phyloP scores from a whole-genome alignment of 2,797 vertebrate genomes.

The Acipenser ruthenus region DNA sequence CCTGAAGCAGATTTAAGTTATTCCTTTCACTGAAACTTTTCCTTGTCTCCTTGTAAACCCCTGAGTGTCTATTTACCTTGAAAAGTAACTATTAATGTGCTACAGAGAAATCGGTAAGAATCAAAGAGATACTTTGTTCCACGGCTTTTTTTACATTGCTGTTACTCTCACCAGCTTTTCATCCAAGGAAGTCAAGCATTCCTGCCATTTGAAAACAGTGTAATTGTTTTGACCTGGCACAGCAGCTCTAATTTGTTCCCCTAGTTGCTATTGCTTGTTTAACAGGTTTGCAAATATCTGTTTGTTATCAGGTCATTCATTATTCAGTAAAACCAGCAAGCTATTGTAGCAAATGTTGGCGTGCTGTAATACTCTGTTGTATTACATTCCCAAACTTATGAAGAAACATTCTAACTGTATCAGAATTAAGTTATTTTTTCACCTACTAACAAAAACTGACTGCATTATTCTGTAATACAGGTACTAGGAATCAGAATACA shows the following conservation, averaged over 20 bases:
- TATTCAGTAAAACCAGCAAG: conserved; percentile 9
- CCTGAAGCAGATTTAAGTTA: conserved; percentile 35
- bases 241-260: conserved; percentile 12
- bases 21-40: conserved; percentile 47
- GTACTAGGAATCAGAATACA: no score
- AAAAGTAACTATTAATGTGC: conserved; percentile 14
- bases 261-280: conserved; percentile 12
- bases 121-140: neutral
- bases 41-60: conserved; percentile 26
- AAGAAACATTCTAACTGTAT: no score
- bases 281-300: conserved; percentile 16
- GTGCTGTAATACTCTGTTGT: neutral
- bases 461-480: no score
- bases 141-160: conserved; percentile 22
- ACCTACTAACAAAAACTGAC: no score
- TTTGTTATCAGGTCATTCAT: conserved; percentile 15
- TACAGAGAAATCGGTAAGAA: neutral
- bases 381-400: neutral
- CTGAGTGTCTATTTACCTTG: conserved; percentile 27
- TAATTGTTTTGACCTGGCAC: conserved; percentile 15
- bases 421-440: no score
- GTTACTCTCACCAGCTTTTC: conserved; percentile 1
- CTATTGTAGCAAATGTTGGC: conserved; percentile 3
- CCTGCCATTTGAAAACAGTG: conserved; percentile 14
- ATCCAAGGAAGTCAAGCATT: no score